Conservation (phyloP, 2,797 vertebrate species). For the Enteromius treurensis region DNA sequence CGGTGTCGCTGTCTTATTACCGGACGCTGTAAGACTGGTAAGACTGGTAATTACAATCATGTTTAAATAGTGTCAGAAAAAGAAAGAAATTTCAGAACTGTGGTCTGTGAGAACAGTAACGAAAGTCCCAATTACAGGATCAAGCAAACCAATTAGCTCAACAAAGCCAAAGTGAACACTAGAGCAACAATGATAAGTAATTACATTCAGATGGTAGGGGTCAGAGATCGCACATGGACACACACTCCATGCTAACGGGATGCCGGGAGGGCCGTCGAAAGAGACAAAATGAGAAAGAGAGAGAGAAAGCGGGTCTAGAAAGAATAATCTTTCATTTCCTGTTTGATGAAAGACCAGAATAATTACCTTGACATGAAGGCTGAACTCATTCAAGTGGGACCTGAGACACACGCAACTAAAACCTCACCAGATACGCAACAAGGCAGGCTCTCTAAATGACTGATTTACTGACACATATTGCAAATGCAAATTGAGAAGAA, state of each 20-base stretch:
- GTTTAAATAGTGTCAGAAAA: constrained; percentile 26
- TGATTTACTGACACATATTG: constrained; percentile 45
- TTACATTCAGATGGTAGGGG: constrained; percentile 43
- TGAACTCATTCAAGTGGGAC: constrained; percentile 36
- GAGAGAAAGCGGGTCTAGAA: constrained; percentile 9
- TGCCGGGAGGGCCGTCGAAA: neutral
- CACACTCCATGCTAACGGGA: neutral
- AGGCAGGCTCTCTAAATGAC: constrained; percentile 22
- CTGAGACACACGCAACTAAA: constrained; percentile 35
- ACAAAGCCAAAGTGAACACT: constrained; percentile 29
- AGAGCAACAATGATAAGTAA: constrained; percentile 50
- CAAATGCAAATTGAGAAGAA: constrained; percentile 39
- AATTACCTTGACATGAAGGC: constrained; percentile 46
- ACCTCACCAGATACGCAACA: constrained; percentile 39
- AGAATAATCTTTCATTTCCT: constrained; percentile 53
- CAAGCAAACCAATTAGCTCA: constrained; percentile 52
- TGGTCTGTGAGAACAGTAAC: constrained; percentile 2
- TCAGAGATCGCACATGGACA: constrained; percentile 40
- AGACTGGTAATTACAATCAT: constrained; percentile 1
- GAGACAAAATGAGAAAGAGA: constrained; percentile 2
- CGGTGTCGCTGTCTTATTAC: neutral
- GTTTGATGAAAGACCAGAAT: constrained; percentile 49
- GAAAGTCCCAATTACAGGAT: constrained; percentile 53
- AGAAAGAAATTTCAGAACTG: constrained; percentile 4
- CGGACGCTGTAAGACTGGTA: neutral